Evolutionary conservation across 1,140 invertebrate species (phyloP), one percentile per base, ranked within the genome.

Genomic region (Hycleus phaleratus): DNA sequence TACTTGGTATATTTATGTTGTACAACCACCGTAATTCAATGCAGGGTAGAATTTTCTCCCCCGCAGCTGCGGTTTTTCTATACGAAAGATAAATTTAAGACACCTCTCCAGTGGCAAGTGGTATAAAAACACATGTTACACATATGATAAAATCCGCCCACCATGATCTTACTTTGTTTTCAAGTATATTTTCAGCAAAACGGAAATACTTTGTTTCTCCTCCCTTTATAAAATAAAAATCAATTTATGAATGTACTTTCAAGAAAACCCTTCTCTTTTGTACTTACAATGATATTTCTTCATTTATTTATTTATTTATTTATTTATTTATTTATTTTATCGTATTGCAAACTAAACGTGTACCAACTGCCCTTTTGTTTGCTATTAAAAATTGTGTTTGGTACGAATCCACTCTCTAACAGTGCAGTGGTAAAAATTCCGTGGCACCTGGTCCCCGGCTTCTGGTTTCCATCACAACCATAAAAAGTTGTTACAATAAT

Each of bases 101-200:
- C 55, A 58, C 54, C 59, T 61, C 59, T 42, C 24, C 50, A 46
- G 25, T 45, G 59, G 59, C 59, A 61, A 61, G 59, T 61, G 59
- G 55, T 32, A 49, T 43, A 58, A 54, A 56, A 56, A 61, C 59
- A 61, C 59, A 58, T 61, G 59, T 54, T 61, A 49, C 49, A 26
- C 59, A 61, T 53, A 46, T 61, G 59, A 57, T 50, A 49, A 40
- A 54, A 32, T 7, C 32, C 32, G 38, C 7, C 26, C 52, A 55
- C 32, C 40, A 46, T 24, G n/a, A 39, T 26, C 46, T 45, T 53
- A 45, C 42, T 39, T 24, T 53, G 50, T 53, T 55, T 32, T 32
- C 32, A 32, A 32, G 7, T 55, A 12, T 46, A 46, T 55, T 43
- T 38, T 47, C 32, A 55, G 40, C 26, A 46, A 55, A 55, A 46